Conservation (phyloP, 2,113 vertebrate genomes). For the Vimba vimba region DNA sequence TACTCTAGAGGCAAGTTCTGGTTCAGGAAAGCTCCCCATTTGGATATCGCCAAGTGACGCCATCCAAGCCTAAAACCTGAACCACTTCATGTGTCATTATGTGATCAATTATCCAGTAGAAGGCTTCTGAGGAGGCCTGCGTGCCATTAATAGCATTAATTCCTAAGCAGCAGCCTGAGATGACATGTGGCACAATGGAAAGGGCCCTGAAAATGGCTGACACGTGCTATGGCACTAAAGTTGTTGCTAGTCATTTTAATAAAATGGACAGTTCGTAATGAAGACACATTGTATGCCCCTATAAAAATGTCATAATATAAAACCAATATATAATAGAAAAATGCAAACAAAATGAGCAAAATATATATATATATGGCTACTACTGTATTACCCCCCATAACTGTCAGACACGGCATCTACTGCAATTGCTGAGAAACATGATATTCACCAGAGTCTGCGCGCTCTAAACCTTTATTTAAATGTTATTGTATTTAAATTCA, state of each 20-base stretch:
- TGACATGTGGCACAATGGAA: constrained; percentile 77
- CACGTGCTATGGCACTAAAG: constrained; percentile 22
- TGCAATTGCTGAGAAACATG: neutral
- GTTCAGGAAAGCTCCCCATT: constrained; percentile 30
- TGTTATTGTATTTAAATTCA: neutral
- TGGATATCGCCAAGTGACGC: constrained; percentile 16
- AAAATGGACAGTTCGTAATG: neutral
- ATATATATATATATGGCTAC: neutral
- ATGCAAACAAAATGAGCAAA: too few species aligned
- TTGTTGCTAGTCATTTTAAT: neutral
- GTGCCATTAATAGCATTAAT: constrained; percentile 79
- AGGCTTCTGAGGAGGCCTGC: constrained; percentile 74
- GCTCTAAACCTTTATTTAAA: neutral
- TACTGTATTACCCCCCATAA: neutral
- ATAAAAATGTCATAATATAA: neutral
- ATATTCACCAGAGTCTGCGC: neutral
- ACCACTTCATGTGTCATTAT: constrained; percentile 72
- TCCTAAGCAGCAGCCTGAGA: constrained; percentile 76
- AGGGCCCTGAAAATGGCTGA: constrained; percentile 66
- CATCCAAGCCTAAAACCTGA: constrained; percentile 68
- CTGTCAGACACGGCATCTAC: neutral
- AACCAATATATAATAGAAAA: too few species aligned
- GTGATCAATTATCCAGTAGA: constrained; percentile 78
- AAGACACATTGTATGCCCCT: neutral
- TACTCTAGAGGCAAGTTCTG: constrained; percentile 20